These are phyloP conservation scores for Sapayoa aenigma DNA, from an alignment of 2,113 vertebrate genomes.

Conservation along the genomic window DNA sequence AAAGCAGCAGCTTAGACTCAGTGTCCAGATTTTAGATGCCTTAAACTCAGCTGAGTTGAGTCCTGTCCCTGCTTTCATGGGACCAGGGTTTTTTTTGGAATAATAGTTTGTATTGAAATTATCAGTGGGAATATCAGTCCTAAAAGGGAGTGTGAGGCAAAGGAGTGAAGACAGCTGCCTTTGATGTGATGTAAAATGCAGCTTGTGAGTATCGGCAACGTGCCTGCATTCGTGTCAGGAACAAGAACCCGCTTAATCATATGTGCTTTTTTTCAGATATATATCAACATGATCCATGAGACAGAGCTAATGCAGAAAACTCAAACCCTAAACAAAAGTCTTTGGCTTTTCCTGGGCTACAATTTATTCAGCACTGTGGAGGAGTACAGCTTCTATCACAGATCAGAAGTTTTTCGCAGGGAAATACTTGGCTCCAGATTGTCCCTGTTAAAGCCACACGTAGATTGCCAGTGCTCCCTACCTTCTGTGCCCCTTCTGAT, in stretches of 20 bases:
- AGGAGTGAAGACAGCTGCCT: neutral
- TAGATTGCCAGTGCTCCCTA: neutral
- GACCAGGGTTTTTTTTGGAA: neutral
- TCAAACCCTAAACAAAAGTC: neutral
- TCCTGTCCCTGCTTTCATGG: neutral
- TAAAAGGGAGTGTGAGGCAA: neutral
- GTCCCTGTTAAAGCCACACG: neutral
- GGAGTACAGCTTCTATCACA: neutral
- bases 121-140: neutral
- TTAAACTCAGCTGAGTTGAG: neutral
- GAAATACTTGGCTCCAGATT: neutral
- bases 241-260: neutral
- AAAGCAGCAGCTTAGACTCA: neutral
- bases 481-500: neutral
- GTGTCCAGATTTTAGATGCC: neutral
- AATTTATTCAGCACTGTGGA: neutral
- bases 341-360: neutral
- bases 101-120: neutral
- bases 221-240: neutral
- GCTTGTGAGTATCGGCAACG: neutral
- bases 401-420: neutral
- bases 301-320: neutral
- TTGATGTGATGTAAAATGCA: neutral
- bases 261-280: neutral
- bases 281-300: neutral